Evolutionary conservation across 2,888 invertebrate species (phyloP), one percentile per base, ranked within the genome.

Genomic region (Spilosoma lubricipeda): DNA sequence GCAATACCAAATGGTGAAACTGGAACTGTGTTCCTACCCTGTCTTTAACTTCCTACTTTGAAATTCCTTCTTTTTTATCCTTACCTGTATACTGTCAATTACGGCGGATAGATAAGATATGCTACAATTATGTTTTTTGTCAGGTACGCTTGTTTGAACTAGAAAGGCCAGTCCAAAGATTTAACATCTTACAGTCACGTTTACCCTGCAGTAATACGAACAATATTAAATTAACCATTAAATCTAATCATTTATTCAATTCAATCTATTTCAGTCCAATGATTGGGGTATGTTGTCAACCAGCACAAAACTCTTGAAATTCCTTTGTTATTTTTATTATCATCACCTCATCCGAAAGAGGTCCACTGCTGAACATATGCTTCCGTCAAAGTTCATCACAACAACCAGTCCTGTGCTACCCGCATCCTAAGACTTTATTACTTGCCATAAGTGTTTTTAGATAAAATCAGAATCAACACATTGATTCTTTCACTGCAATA

Each of bases 1-100:
- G 90, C 85, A 88, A 87, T 82, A 84, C 77, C 74, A 71, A 75
- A 77, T 86, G 86, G 82, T 86, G 88, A 87, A 88, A 88, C 85
- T 76, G 75, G 80, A 80, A 81, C 81, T 74, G 74, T 78, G 79
- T 80, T 67, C 36, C n/a, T 56, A 56, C n/a, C 36, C 69, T n/a
- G n/a, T 63, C 63, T 56, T 56, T 52, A 18, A 36, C 0, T 23
- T 7, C 23, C 15, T 48, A 48, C 48, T 52, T 9, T 52, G 23
- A 2, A 23, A 18, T 23, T 23, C 4, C 52, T 56, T 56, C 23
- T 56, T 56, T 56, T n/a, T 56, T 23, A 3, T 23, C 9, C 11
- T 9, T n/a, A 23, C 11, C 7, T 23, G 23, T 23, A 23, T n/a
- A n/a, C 4, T n/a, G 2, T 23, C n/a, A 45, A 45, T 15, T 3